Percentiles rank a stretch among this genome's conserved stretches.
Conservation (phyloP, 2,888 invertebrate species). For the Orthonychiurus folsomi region DNA sequence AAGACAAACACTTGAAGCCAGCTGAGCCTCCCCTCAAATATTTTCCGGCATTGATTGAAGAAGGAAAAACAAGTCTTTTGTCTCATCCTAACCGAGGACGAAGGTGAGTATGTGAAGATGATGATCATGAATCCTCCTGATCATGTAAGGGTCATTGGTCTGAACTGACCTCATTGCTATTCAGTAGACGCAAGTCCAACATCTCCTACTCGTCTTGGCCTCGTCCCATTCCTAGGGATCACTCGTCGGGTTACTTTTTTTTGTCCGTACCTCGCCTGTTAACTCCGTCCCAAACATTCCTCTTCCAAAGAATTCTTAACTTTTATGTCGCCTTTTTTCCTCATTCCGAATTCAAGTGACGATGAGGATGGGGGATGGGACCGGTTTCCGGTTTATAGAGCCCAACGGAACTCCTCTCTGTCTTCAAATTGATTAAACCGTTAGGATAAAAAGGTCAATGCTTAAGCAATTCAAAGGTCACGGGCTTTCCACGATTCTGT, state of each 20-base stretch:
- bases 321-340: background rate
- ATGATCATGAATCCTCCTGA: background rate
- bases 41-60: background rate
- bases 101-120: background rate
- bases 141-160: conserved; percentile 7
- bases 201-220: background rate
- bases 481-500: no score
- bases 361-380: background rate
- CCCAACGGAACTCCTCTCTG: background rate
- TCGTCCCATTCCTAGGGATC: background rate
- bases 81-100: background rate
- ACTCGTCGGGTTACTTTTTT: background rate
- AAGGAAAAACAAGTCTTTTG: background rate
- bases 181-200: background rate
- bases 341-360: conserved; percentile 2
- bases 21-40: background rate
- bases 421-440: no score
- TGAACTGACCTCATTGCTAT: conserved; percentile 11
- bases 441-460: background rate
- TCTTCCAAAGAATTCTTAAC: background rate
- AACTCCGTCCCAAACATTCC: conserved; percentile 2
- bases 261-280: background rate
- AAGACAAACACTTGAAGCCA: background rate
- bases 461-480: background rate
- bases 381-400: background rate